Percentiles rank a stretch among this genome's conserved stretches.
Conservation (phyloP, 2,113 vertebrate genomes). For the Chlorodrepanis virens region DNA sequence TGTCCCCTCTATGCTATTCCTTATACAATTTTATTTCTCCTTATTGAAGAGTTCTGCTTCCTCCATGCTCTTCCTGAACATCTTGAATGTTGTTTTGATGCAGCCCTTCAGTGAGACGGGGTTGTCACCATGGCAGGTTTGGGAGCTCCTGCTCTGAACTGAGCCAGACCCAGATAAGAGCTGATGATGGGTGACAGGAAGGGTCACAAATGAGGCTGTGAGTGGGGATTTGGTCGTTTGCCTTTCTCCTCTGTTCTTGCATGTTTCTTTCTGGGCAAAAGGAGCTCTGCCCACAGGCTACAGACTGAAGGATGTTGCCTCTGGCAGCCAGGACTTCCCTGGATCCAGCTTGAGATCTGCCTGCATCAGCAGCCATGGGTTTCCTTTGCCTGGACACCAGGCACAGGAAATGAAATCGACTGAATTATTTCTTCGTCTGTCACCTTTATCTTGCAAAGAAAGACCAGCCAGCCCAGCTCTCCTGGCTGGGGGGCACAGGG, state of each 20-base stretch:
- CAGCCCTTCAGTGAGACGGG: not conserved
- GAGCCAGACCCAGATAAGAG: not conserved
- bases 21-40: not conserved
- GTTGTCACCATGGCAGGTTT: not conserved
- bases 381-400: not conserved
- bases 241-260: not conserved
- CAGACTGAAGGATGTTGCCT: not conserved
- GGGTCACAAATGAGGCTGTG: not conserved
- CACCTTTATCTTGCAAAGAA: not conserved
- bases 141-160: not conserved
- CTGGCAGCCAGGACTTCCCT: not conserved
- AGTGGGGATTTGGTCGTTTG: not conserved
- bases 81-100: not conserved
- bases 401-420: not conserved
- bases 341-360: not conserved
- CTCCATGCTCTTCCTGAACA: not conserved
- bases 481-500: not conserved
- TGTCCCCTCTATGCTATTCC: not conserved
- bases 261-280: not conserved
- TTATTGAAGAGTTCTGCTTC: not conserved
- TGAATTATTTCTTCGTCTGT: not conserved
- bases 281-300: not conserved
- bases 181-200: not conserved
- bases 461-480: accelerated
- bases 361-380: not conserved